Evolutionary conservation across 2,797 vertebrate species (phyloP), one percentile per base, ranked within the genome.

Genomic region (Sitta carolinensis): DNA sequence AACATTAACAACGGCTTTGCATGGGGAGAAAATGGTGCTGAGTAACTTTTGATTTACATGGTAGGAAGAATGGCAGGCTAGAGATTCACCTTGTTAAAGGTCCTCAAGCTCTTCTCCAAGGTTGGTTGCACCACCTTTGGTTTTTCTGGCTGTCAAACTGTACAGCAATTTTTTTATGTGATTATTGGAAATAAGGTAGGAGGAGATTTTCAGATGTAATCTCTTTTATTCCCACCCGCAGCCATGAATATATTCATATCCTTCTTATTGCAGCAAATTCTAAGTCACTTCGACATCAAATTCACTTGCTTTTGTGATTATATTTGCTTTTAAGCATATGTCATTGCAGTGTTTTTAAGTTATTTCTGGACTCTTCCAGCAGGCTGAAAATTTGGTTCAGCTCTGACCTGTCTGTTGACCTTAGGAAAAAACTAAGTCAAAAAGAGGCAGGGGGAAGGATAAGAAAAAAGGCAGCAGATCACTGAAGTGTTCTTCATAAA

Each of bases 371-470:
- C 57, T 67, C 38, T 81, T 88, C 47, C 69, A 84, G 63, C 32
- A 62, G 34, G 30, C 55, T 76, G 58, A 20, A 88, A 80, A 29
- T 68, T 42, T 36, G 5, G 14, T 86, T 93, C 43, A 70, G n/a
- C 58, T 67, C 83, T 87, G 81, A 73, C 74, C 74, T 77, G 19
- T 54, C 52, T 94, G 27, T 84, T 79, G 51, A 76, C 43, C 51
- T 93, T 92, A 62, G 51, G 40, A 61, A 66, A 74, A 82, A 62
- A 27, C 2, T 9, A 26, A 64, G 47, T 30, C 2, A 20, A 30
- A 70, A 57, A n/a, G 43, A 13, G 4, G 1, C 1, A 0, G 10
- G 3, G 11, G 7, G 5, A 47, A 1, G 2, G 21, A 32, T 45
- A 74, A 62, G 11, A 47, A 40, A 57, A 78, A 77, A 59, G 18